Evolutionary conservation across 2,888 invertebrate genomes (phyloP).

Genomic region (Ectemnius continuus): DNA sequence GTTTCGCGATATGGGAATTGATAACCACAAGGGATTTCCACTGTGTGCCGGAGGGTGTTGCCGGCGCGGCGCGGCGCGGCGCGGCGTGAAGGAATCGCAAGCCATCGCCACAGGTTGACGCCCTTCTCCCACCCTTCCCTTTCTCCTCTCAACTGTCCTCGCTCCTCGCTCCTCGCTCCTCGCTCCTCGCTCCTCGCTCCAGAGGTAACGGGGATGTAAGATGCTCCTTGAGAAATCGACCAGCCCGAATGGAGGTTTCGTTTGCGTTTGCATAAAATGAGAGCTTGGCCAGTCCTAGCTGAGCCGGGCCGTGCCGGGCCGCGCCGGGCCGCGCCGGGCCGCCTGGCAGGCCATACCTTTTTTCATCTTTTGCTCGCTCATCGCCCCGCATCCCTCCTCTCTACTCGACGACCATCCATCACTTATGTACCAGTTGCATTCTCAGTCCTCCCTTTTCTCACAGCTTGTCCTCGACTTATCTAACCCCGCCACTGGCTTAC

Average conservation of each 20-base stretch:
- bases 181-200: not conserved
- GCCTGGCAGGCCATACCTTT: too few relatives aligned
- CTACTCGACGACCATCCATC: too few relatives aligned
- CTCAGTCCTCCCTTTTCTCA: too few relatives aligned
- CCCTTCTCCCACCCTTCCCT: not conserved
- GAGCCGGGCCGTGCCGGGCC: too few relatives aligned
- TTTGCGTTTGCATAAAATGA: slow-evolving; percentile 66
- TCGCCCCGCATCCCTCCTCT: too few relatives aligned
- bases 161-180: not conserved
- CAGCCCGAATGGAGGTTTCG: slow-evolving; percentile 62
- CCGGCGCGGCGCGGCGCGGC: slow-evolving; percentile 2
- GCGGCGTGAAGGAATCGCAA: not conserved
- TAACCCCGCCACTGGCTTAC: too few relatives aligned
- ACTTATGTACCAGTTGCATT: too few relatives aligned
- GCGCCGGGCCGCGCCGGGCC: too few relatives aligned
- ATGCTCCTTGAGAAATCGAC: slow-evolving; percentile 63
- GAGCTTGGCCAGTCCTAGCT: slow-evolving; percentile 29
- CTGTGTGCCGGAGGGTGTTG: slow-evolving; percentile 23
- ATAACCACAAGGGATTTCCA: slow-evolving; percentile 19
- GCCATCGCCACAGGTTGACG: slow-evolving; percentile 2
- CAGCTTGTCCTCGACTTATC: too few relatives aligned
- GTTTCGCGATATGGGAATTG: slow-evolving; percentile 42
- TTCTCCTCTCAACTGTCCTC: not conserved
- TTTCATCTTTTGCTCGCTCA: too few relatives aligned
- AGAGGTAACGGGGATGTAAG: slow-evolving; percentile 40